Conservation (phyloP, 2,888 invertebrate genomes). For the Dexiosoma caninum region DNA sequence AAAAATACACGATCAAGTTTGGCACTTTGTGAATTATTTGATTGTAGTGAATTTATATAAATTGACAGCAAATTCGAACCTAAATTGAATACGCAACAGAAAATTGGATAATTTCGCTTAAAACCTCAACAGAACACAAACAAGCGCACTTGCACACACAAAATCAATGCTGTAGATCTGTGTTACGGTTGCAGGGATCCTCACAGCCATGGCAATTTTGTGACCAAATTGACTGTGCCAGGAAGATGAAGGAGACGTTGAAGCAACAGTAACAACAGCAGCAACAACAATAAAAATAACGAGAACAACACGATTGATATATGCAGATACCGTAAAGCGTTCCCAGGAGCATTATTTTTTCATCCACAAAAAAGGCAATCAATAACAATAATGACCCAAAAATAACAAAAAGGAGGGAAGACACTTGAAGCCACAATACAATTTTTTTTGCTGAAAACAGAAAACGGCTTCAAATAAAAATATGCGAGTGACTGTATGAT, state of each 20-base stretch:
- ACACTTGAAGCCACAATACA: conserved; percentile 56
- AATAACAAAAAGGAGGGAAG: conserved; percentile 30
- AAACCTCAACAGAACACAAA: conserved; percentile 62
- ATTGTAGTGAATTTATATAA: conserved; percentile 69
- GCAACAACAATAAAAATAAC: conserved; percentile 28
- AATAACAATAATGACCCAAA: conserved; percentile 65
- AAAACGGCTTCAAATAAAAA: conserved; percentile 10
- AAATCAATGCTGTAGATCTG: conserved; percentile 61
- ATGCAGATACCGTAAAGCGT: conserved; percentile 72
- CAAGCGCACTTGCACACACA: neutral
- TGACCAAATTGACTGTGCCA: conserved; percentile 68
- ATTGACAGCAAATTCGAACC: conserved; percentile 71
- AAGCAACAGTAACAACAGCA: conserved; percentile 23
- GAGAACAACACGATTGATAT: conserved; percentile 72
- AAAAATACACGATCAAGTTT: conserved; percentile 24
- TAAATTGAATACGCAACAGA: conserved; percentile 76
- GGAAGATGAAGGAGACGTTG: conserved; percentile 45
- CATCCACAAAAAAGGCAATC: conserved; percentile 63
- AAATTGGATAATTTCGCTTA: conserved; percentile 78
- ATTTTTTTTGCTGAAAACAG: conserved; percentile 42
- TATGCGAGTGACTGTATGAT: neutral
- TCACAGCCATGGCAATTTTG: conserved; percentile 59
- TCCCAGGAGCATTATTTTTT: conserved; percentile 72
- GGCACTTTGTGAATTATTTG: conserved; percentile 61
- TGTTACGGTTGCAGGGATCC: conserved; percentile 53